phyloP scores from a whole-genome alignment of 2,113 vertebrate genomes.

The Zootoca vivipara region DNA sequence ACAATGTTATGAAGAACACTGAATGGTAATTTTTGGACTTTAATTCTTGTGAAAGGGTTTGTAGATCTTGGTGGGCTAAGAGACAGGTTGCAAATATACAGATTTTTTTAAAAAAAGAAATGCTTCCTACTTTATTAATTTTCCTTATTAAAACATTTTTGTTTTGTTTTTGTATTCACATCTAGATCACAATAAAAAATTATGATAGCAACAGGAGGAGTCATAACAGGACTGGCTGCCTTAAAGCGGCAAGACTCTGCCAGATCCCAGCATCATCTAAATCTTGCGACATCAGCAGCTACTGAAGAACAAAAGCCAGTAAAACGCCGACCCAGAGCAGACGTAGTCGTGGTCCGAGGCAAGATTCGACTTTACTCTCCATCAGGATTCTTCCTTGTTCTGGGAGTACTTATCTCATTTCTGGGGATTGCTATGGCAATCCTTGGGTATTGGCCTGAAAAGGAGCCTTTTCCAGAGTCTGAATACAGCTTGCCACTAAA shows the following conservation, averaged over 20 bases:
- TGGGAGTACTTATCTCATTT: slow-evolving; percentile 90
- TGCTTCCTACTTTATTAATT: background rate
- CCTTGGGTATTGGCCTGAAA: slow-evolving; percentile 96
- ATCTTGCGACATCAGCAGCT: slow-evolving; percentile 60
- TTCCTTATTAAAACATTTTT: background rate
- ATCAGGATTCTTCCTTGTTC: slow-evolving; percentile 93
- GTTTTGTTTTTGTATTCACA: slow-evolving; percentile 45
- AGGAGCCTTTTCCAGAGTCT: slow-evolving; percentile 71
- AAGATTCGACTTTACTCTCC: slow-evolving; percentile 94
- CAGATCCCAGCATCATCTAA: slow-evolving; percentile 89
- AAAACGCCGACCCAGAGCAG: slow-evolving; percentile 85
- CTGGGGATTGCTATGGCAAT: slow-evolving; percentile 95
- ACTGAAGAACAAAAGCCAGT: slow-evolving; percentile 79
- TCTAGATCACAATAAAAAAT: slow-evolving; percentile 63
- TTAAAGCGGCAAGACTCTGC: slow-evolving; percentile 96
- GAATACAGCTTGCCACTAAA: slow-evolving; percentile 71
- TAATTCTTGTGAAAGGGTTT: background rate
- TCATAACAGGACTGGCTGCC: slow-evolving; percentile 96
- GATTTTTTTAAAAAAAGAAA: background rate
- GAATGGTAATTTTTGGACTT: background rate
- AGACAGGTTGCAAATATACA: background rate
- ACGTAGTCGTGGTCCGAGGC: slow-evolving; percentile 93
- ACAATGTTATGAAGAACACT: background rate
- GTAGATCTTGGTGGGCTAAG: background rate
- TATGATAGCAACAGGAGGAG: slow-evolving; percentile 97